phyloP scores from a whole-genome alignment of 2,113 vertebrate species.

The Ariopsis seemanni region DNA sequence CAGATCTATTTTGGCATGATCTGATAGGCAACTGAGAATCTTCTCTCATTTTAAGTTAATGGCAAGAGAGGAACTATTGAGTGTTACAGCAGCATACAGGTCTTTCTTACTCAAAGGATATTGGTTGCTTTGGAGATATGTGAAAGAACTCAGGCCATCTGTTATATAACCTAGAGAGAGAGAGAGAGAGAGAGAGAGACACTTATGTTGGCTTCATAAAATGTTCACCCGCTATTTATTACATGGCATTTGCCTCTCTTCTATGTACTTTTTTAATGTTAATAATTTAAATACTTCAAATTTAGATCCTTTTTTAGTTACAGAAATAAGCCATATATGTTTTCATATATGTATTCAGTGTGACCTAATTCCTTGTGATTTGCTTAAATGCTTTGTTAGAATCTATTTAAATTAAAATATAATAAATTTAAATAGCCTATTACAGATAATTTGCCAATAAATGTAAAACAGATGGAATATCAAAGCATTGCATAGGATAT shows the following conservation, averaged over 20 bases:
- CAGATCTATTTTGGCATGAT: background rate
- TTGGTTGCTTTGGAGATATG: background rate
- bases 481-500: background rate
- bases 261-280: too few relatives aligned
- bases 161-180: conserved; percentile 1
- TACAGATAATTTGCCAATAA: background rate
- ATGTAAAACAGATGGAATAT: background rate
- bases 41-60: background rate
- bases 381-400: background rate
- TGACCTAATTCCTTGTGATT: background rate
- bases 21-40: background rate
- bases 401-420: background rate
- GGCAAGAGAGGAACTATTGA: background rate
- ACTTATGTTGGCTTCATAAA: background rate
- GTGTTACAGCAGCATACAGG: background rate
- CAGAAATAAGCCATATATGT: background rate
- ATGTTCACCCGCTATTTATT: background rate
- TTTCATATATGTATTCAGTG: background rate
- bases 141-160: background rate
- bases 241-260: background rate
- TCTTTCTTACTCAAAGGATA: background rate
- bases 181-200: background rate
- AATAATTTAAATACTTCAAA: background rate
- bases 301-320: background rate
- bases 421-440: background rate